Conservation (phyloP, 2,797 vertebrate species). For the Eulemur rubriventer region DNA sequence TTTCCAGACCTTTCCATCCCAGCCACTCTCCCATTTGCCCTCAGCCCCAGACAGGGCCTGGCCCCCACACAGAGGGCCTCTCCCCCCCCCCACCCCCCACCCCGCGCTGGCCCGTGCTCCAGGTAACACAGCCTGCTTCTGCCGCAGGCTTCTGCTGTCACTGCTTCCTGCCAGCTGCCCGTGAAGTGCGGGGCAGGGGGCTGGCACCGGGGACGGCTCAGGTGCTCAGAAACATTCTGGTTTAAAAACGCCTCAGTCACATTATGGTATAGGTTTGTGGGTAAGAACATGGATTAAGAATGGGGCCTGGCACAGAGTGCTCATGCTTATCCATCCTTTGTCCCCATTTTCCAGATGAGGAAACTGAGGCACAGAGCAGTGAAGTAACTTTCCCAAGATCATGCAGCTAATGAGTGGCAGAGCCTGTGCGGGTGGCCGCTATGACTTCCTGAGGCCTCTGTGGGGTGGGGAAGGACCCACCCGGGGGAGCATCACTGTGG, state of each 20-base stretch:
- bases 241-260: neutral
- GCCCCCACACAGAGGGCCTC: neutral
- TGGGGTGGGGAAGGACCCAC: no score
- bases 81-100: neutral
- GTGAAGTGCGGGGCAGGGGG: neutral
- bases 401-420: neutral
- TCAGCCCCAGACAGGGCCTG: neutral
- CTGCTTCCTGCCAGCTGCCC: neutral
- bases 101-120: rapidly evolving
- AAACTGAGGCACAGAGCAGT: neutral
- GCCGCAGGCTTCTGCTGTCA: rapidly evolving
- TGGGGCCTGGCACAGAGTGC: neutral
- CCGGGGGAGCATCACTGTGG: neutral
- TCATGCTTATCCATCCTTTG: neutral
- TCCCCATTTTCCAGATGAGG: neutral
- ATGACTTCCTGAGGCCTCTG: neutral
- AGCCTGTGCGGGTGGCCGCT: rapidly evolving
- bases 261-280: rapidly evolving
- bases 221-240: neutral
- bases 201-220: neutral
- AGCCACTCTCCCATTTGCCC: neutral
- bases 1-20: neutral
- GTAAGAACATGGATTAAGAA: rapidly evolving
- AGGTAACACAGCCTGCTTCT: neutral
- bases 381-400: neutral